Base-by-base conservation (phyloP, 2,888 invertebrate species). In the Geotrupes spiniger region DNA sequence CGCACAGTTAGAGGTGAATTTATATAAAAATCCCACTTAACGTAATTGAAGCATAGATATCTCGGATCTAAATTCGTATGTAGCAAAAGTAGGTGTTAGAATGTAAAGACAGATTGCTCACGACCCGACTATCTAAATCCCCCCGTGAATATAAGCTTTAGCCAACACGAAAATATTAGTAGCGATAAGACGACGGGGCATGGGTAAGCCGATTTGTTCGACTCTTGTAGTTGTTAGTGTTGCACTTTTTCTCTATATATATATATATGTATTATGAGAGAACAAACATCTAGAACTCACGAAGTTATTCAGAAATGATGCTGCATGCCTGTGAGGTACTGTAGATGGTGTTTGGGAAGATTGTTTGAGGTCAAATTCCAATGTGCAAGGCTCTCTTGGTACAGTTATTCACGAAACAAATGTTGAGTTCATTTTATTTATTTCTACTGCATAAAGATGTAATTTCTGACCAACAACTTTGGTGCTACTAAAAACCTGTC, bases 231-330 rank as follows among this genome's bases (percentile, higher is more conserved):
- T 15, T 33, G n/a, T n/a, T n/a, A n/a, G n/a, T 14, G 14, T 33
- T 33, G 12, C 8, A 15, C 11, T 12, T 33, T 12, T 12, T 33
- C 15, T 10, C 8, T 33, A 33, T 12, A n/a, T n/a, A n/a, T n/a
- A n/a, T n/a, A n/a, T n/a, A n/a, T n/a, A n/a, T n/a, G n/a, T n/a
- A n/a, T 33, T 33, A 33, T 8, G 14, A 33, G 15, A 33, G 29
- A 33, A 38, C 28, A 38, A 45, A 45, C 37, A 45, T 45, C 38
- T 38, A 21, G 38, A 37, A 29, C 45, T 45, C 38, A 45, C 38
- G 45, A 45, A 37, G 38, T 29, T 31, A 45, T 45, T 38, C 45
- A 45, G 45, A 45, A 45, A 29, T 38, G 45, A 45, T 45, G 36
- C 38, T 16, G 38, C 14, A 14, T 38, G n/a, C 38, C 17, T 37